These are phyloP conservation scores for Sceloporus tristichus DNA, from an alignment of 2,113 vertebrate genomes.

Conservation along the genomic window DNA sequence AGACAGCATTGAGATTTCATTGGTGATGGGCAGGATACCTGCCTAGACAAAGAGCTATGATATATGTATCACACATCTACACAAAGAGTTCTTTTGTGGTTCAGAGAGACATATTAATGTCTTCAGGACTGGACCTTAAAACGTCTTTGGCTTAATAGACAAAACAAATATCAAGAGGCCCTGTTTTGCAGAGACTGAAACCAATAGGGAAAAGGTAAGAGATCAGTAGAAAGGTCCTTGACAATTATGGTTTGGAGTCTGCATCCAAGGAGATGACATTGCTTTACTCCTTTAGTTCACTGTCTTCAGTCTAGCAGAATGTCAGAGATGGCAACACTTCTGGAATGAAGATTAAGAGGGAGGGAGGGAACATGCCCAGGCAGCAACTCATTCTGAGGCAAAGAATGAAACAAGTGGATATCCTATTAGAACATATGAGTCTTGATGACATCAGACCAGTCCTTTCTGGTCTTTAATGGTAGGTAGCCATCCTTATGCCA, in stretches of 20 bases:
- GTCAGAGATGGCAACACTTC: background rate
- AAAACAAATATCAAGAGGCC: constrained; percentile 54
- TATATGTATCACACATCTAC: constrained; percentile 66
- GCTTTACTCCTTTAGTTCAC: background rate
- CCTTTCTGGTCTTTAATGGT: background rate
- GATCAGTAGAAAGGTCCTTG: constrained; percentile 6
- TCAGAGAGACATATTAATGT: constrained; percentile 80
- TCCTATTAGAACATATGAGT: background rate
- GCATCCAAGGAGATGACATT: background rate
- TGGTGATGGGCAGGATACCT: constrained; percentile 73
- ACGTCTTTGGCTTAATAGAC: constrained; percentile 57
- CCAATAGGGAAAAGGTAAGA: background rate
- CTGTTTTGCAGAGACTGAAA: constrained; percentile 32
- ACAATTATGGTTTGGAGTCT: background rate
- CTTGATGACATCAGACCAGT: background rate
- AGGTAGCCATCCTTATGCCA: background rate
- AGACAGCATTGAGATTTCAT: constrained; percentile 75
- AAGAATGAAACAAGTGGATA: background rate
- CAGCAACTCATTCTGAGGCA: background rate
- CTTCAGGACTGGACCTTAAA: constrained; percentile 65
- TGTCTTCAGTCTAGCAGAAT: background rate
- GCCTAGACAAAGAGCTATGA: constrained; percentile 79
- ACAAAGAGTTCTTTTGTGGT: constrained; percentile 83
- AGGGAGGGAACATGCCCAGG: background rate
- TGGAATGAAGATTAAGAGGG: background rate